Percentiles rank a stretch among this genome's conserved stretches.
phyloP scores from a whole-genome alignment of 92 coral and sea anemone genomes.

The Siderastrea siderea region DNA sequence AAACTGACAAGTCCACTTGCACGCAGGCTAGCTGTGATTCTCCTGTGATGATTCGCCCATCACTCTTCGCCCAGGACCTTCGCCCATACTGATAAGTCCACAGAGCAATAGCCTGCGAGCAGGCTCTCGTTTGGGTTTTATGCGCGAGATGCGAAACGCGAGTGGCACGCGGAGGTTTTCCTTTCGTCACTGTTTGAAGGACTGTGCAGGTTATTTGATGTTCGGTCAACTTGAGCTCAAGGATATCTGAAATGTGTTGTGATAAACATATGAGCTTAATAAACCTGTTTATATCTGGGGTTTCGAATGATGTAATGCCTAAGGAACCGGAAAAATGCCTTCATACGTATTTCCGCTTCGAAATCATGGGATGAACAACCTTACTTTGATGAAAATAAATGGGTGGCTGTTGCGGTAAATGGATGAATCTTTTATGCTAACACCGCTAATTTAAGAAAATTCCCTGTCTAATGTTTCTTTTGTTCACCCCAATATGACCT shows the following conservation, averaged over 20 bases:
- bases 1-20: too few relatives aligned
- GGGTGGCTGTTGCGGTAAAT: background rate
- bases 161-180: background rate
- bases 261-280: constrained; percentile 21
- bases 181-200: background rate
- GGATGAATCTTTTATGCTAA: background rate
- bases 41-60: too few relatives aligned
- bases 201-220: background rate
- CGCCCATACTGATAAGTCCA: too few relatives aligned
- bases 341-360: constrained; percentile 43
- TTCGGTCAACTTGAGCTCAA: background rate
- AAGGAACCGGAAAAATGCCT: constrained; percentile 16
- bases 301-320: constrained; percentile 30
- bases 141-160: too few relatives aligned
- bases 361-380: background rate
- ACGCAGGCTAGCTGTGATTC: too few relatives aligned
- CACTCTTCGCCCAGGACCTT: too few relatives aligned
- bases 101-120: too few relatives aligned
- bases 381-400: background rate
- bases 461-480: background rate
- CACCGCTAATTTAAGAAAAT: background rate
- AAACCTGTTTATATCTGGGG: constrained; percentile 4
- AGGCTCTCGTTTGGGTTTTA: too few relatives aligned
- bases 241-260: constrained; percentile 3
- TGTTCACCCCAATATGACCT: background rate